Evolutionary conservation across 37 sponge, comb jelly and placozoan species (phyloP).

Genomic region (Bolinopsis microptera): DNA sequence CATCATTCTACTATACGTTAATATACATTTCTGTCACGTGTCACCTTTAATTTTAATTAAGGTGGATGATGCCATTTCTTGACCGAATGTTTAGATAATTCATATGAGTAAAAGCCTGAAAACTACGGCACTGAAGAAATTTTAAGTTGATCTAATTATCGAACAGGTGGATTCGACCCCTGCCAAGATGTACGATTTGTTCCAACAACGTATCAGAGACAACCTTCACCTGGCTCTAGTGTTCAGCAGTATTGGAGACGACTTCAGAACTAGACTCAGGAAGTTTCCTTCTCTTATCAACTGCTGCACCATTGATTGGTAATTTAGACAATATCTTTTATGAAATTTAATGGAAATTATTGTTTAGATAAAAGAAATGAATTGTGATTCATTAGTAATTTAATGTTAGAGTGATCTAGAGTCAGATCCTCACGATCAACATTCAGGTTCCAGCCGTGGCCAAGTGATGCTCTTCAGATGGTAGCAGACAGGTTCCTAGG

Average conservation of each 20-base stretch:
- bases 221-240: constrained; percentile 51
- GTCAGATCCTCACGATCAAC: too few relatives aligned
- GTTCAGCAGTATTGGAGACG: constrained; percentile 53
- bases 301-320: constrained; percentile 65
- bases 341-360: too few relatives aligned
- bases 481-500: constrained; percentile 97
- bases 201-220: constrained; percentile 64
- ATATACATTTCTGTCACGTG: too few relatives aligned
- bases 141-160: neutral
- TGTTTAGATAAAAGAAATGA: too few relatives aligned
- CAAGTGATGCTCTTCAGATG: constrained; percentile 96
- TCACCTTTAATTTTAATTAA: too few relatives aligned
- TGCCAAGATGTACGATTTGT: constrained; percentile 19
- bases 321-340: neutral
- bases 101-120: too few relatives aligned
- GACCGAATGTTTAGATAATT: too few relatives aligned
- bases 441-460: constrained; percentile 82
- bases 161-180: constrained; percentile 24
- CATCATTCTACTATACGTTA: too few relatives aligned
- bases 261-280: constrained; percentile 46
- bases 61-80: too few relatives aligned
- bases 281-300: constrained; percentile 57
- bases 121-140: too few relatives aligned
- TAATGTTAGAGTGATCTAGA: too few relatives aligned
- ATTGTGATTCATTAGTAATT: too few relatives aligned